A percentile compares a stretch with the other conserved stretches of the same genome.
These are phyloP conservation scores for Eospalax fontanierii DNA, from an alignment of 2,797 vertebrate genomes.

Conservation along the genomic window DNA sequence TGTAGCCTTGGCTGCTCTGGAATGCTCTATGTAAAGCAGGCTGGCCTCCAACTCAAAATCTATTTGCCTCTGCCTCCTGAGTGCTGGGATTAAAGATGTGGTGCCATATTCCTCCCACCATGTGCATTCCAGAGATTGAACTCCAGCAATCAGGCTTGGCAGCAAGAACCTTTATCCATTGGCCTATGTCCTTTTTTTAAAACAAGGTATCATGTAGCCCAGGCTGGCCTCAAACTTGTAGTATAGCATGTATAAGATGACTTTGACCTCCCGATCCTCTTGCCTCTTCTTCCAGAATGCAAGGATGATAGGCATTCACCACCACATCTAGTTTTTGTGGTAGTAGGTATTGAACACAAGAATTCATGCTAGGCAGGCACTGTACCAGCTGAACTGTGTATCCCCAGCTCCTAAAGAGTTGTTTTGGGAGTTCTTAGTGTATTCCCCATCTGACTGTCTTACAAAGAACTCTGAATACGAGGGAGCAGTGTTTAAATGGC, in stretches of 20 bases:
- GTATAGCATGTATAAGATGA: neutral
- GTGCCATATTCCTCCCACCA: too few relatives aligned
- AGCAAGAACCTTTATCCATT: neutral
- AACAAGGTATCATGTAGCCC: neutral
- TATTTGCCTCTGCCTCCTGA: too few relatives aligned
- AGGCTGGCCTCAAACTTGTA: neutral
- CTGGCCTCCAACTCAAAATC: too few relatives aligned
- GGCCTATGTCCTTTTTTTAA: neutral
- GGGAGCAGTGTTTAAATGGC: neutral
- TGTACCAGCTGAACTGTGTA: neutral
- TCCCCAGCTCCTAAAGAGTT: neutral
- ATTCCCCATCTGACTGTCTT: neutral
- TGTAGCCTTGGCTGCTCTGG: too few relatives aligned
- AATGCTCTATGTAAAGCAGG: too few relatives aligned
- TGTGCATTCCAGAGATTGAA: neutral
- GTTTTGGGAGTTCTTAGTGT: neutral
- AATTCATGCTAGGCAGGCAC: neutral
- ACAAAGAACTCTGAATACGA: neutral
- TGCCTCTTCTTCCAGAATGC: neutral
- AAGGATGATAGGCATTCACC: neutral
- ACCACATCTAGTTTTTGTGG: neutral
- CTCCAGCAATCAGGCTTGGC: neutral
- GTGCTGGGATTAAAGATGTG: too few relatives aligned
- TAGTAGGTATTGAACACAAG: neutral
- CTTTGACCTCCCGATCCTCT: neutral